Evolutionary conservation across 1,140 invertebrate genomes (phyloP), one percentile per base, ranked within the genome.

Genomic region (Ericerus pela): DNA sequence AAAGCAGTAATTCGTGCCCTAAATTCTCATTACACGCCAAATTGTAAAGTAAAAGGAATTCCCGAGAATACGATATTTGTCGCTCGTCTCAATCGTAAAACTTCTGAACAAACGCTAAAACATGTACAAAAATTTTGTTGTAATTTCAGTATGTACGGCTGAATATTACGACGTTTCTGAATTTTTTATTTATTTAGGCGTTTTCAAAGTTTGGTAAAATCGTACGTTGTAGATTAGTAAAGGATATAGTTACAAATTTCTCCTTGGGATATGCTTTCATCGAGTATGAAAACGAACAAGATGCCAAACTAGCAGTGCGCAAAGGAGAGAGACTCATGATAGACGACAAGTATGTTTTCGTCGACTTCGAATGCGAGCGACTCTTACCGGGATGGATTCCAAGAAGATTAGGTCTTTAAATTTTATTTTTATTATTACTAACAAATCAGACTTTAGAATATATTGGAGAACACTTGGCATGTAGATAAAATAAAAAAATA

Each of bases 191-290:
- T 18, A 28, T 67, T 38, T 56, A 80, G 70, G 73, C 76, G 64
- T 88, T 88, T 69, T 75, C 73, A 33, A 71, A 74, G 57, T 80
- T 72, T 69, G 85, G 85, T 1, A 73, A 76, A 60, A 77, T 92
- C 22, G 63, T 77, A 38, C 75, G 76, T 10, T 78, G 79, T 33
- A 74, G 79, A 56, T 62, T 93, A 8, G 80, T 92, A 16, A 73
- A 77, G 62, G 85, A 90, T 63, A 75, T 89, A 54, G 81, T 92
- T 0, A 92, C 88, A 5, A 87, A 88, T 0, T 74, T 79, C 59
- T 85, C 86, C 1, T 80, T 82, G 67, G 76, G 85, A 41, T 94
- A 92, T 70, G 87, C 80, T 4, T 93, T 94, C 72, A 73, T 92
- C 11, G 88, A 92, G 69, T 91, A 79, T 74, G 76, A 78, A 60